Evolutionary conservation across 2,797 vertebrate genomes (phyloP).

Genomic region (Pyrocephalus nanus): DNA sequence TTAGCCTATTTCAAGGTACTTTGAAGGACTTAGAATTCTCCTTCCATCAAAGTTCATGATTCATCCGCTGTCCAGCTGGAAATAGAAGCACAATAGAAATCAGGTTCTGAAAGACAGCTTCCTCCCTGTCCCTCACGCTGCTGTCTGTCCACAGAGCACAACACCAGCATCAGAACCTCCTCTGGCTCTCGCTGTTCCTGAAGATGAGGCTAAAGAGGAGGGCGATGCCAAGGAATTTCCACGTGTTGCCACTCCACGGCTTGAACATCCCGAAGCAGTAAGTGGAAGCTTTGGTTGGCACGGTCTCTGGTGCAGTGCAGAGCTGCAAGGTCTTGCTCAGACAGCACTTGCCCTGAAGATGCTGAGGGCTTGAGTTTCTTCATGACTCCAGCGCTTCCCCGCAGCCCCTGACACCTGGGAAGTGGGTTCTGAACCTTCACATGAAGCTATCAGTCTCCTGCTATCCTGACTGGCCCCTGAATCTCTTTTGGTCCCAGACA

Average conservation of each 20-base stretch:
- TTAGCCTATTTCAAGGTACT: neutral
- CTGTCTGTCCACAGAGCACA: slow-evolving; percentile 78
- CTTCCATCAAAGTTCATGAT: neutral
- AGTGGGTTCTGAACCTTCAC: neutral
- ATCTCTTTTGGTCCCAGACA: neutral
- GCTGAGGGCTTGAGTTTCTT: neutral
- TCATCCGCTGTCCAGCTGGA: neutral
- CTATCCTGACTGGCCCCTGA: neutral
- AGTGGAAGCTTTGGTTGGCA: slow-evolving; percentile 33
- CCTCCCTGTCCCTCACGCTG: neutral
- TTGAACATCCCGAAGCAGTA: slow-evolving; percentile 93
- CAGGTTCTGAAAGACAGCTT: neutral
- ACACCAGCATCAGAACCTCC: slow-evolving; percentile 92
- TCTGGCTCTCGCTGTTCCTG: slow-evolving; percentile 88
- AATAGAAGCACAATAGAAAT: neutral
- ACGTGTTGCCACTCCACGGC: slow-evolving; percentile 88
- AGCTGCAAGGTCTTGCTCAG: neutral
- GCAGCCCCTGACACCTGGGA: neutral
- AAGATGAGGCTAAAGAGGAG: slow-evolving; percentile 89
- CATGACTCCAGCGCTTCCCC: neutral
- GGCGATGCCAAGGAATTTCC: slow-evolving; percentile 88
- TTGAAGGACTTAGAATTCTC: neutral
- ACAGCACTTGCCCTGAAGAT: neutral
- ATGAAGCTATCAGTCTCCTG: neutral
- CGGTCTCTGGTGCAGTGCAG: neutral